Evolutionary conservation across 92 coral and sea anemone genomes (phyloP), one percentile per base, ranked within the genome.

Genomic region (Phenganax marumi): DNA sequence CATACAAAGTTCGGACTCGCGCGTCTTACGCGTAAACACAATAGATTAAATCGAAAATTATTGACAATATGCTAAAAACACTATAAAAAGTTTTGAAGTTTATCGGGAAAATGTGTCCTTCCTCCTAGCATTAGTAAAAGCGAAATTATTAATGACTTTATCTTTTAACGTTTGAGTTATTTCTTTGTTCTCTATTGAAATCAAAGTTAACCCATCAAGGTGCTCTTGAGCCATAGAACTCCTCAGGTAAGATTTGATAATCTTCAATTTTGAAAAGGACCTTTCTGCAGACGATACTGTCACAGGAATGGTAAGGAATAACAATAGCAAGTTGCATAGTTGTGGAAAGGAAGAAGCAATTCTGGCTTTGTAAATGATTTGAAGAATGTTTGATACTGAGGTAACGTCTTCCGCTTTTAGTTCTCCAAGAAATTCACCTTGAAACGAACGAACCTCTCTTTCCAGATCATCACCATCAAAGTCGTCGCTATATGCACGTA

Each of bases 331-430:
- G 24, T 64, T 64, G 70, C 47, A 1, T 62, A 70, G 43, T 52
- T 70, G 75, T 4, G 75, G 75, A 70, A 39, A 70, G 76, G 76
- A 70, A 46, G 76, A 70, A 70, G 76, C 76, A 70, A 70, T 70
- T 70, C 76, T 70, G 76, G 48, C 70, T 64, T 19, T 64, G 76
- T 75, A 75, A 50, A 75, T 50, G 48, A 75, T 75, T 75, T 75
- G 63, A 75, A 75, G 64, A 50, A 64, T 64, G 70, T 49, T 64
- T 64, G 46, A 13, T 6, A 64, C 70, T 49, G 70, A 64, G 70
- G 46, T 64, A 64, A 64, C 70, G 46, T 64, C 70, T 26, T 64
- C 48, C 48, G 47, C 70, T 64, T 64, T 64, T 19, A 64, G 3
- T 25, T 64, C 70, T 0, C 33, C 48, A 64, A 64, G 70, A 64